Base-by-base conservation (phyloP, 2,113 vertebrate genomes). In the Acanthisitta chloris region DNA sequence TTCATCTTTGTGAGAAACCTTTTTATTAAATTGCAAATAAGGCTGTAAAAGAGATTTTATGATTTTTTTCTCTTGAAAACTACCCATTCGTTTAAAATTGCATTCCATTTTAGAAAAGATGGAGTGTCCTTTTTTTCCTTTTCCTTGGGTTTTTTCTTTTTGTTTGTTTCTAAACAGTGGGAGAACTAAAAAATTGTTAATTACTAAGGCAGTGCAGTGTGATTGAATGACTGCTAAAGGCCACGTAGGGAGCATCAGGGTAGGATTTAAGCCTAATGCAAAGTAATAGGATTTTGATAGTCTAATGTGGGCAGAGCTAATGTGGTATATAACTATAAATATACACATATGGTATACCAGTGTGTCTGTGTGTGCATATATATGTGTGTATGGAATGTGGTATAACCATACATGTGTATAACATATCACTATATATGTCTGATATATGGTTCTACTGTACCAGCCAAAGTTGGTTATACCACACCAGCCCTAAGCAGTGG, bases 371-470 rank as follows among this genome's bases (percentile, higher is more conserved):
- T 33, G 0, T 67, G 5, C 9, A 43, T 59, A 29, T 57, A 8
- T n/a, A 12, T 19, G 5, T 58, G 4, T 33, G n/a, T n/a, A n/a
- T n/a, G n/a, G n/a, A n/a, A n/a, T n/a, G n/a, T n/a, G n/a, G n/a
- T n/a, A n/a, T n/a, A n/a, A n/a, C n/a, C n/a, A n/a, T n/a, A n/a
- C n/a, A n/a, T n/a, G n/a, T n/a, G n/a, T n/a, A n/a, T n/a, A n/a
- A n/a, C n/a, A n/a, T n/a, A n/a, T 48, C 46, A 36, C 45, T 10
- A 5, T 6, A 8, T 26, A 6, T 0, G 0, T 9, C 54, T 76
- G 48, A 42, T n/a, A 29, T 17, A 45, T 18, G 31, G 6, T 54
- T 54, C 17, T 24, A 5, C 21, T 28, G 19, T 23, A 14, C 19
- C 40, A 78, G 38, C 34, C 58, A 9, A 45, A 45, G 40, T 2